A percentile compares a stretch with the other conserved stretches of the same genome.
phyloP scores from a whole-genome alignment of 2,797 vertebrate genomes.

The Syngnathus rostellatus region DNA sequence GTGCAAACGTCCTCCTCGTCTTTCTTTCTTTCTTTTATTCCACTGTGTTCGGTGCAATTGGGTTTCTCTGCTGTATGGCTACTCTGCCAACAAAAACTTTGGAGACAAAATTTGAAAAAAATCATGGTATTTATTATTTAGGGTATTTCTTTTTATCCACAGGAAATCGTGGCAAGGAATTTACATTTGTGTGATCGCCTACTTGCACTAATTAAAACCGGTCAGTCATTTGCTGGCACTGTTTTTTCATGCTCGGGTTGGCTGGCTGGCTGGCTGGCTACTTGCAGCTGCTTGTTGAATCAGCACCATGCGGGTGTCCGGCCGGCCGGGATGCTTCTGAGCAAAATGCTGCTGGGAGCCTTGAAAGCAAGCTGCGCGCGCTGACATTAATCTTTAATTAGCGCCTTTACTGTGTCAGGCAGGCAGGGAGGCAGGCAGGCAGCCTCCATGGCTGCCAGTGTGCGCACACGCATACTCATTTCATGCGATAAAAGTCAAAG shows the following conservation, averaged over 20 bases:
- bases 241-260: slow-evolving; percentile 36
- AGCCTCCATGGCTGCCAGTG: slow-evolving; percentile 40
- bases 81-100: too few species aligned
- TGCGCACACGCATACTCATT: slow-evolving; percentile 44
- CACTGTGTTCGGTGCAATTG: too few species aligned
- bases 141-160: neutral
- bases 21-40: too few species aligned
- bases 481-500: slow-evolving; percentile 49
- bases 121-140: too few species aligned
- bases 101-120: too few species aligned
- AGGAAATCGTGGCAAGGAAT: slow-evolving; percentile 39
- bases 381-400: slow-evolving; percentile 72
- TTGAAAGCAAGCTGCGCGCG: slow-evolving; percentile 43
- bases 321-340: slow-evolving; percentile 41
- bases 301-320: slow-evolving; percentile 37
- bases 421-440: neutral
- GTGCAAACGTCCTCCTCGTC: too few species aligned
- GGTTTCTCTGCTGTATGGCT: too few species aligned
- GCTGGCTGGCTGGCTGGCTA: slow-evolving; percentile 21
- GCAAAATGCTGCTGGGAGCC: slow-evolving; percentile 51
- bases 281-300: slow-evolving; percentile 50
- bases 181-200: slow-evolving; percentile 52
- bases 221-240: slow-evolving; percentile 12
- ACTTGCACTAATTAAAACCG: slow-evolving; percentile 56
- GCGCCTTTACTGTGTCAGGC: slow-evolving; percentile 53